Evolutionary conservation across 2,113 vertebrate genomes (phyloP).

Genomic region (Pteropus alecto): DNA sequence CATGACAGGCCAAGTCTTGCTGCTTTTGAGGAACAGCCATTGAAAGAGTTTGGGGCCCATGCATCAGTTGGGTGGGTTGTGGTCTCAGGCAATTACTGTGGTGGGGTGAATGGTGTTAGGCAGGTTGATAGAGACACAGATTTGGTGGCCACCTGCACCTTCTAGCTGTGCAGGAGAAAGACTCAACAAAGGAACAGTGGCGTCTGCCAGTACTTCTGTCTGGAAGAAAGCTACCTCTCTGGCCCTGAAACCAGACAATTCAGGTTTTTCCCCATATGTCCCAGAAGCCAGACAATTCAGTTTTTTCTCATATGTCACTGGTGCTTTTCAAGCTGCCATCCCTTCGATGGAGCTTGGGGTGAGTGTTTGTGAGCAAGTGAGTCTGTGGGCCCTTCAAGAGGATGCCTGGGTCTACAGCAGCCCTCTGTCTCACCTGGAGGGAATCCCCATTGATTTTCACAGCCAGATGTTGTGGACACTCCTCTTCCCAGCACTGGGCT

Average conservation of each 20-base stretch:
- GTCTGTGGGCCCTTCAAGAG: not conserved
- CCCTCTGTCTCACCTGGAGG: not conserved
- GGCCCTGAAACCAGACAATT: not conserved
- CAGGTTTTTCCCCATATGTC: not conserved
- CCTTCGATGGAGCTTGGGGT: not conserved
- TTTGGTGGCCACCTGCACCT: not conserved
- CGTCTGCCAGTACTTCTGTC: not conserved
- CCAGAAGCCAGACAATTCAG: not conserved
- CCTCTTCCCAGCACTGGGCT: not conserved
- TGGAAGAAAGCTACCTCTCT: too few species aligned
- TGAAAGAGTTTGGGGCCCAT: not conserved
- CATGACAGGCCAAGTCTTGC: not conserved
- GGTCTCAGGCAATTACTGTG: not conserved
- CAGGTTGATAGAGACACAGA: not conserved
- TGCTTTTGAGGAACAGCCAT: not conserved
- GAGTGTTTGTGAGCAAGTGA: not conserved
- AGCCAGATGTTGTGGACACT: not conserved
- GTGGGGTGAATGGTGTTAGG: not conserved
- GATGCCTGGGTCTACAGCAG: not conserved
- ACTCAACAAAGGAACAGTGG: not conserved
- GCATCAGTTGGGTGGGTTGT: too few species aligned
- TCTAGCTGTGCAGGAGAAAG: too few species aligned
- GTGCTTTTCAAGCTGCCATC: not conserved
- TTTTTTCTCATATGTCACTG: not conserved
- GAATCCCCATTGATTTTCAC: not conserved